A percentile compares a stretch with the other conserved stretches of the same genome.
These are phyloP conservation scores for Bubo blakistoni DNA, from an alignment of 2,113 vertebrate species.

Conservation along the genomic window DNA sequence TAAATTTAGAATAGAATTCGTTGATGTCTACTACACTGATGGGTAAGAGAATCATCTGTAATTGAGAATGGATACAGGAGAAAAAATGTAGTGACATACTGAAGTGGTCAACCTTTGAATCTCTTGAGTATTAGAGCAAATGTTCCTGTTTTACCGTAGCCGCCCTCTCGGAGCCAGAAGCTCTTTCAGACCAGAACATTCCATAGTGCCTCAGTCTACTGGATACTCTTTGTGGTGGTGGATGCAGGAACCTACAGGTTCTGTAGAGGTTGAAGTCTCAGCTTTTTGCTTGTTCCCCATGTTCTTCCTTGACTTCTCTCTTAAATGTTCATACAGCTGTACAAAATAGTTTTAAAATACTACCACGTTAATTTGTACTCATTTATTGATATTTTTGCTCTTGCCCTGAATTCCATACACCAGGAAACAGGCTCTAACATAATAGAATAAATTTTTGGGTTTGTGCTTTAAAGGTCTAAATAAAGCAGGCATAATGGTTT, in stretches of 20 bases:
- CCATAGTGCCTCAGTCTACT: background rate
- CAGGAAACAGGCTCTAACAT: background rate
- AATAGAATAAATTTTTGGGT: background rate
- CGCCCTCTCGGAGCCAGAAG: background rate
- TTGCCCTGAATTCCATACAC: background rate
- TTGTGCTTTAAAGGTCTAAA: background rate
- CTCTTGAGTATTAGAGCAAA: background rate
- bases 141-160: background rate
- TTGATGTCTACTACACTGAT: background rate
- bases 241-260: background rate
- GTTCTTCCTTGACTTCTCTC: background rate
- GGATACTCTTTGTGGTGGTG: rapidly evolving
- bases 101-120: background rate
- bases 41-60: background rate
- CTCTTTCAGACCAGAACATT: background rate
- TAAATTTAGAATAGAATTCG: background rate
- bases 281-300: background rate
- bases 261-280: background rate
- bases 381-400: background rate
- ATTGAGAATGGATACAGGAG: background rate
- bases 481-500: background rate
- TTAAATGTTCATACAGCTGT: background rate
- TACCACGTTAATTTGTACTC: background rate
- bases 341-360: background rate
- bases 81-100: background rate